These are phyloP conservation scores for Teleopsis dalmanni DNA, from an alignment of 1,140 invertebrate species.

Conservation along the genomic window DNA sequence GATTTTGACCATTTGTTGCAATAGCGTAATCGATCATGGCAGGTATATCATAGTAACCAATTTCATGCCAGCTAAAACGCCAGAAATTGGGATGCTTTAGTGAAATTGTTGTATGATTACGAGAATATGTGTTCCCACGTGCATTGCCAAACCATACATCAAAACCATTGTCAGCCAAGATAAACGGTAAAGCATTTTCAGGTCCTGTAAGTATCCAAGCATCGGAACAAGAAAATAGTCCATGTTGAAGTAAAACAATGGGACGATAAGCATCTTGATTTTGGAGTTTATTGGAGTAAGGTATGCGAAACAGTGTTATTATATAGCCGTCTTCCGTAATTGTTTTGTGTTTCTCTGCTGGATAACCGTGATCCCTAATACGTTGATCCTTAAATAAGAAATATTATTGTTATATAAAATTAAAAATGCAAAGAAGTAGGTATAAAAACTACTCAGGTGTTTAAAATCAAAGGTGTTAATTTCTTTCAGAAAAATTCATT, in stretches of 20 bases:
- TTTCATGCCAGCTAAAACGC: conserved; percentile 58
- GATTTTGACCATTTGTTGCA: conserved; percentile 41
- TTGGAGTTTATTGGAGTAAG: conserved; percentile 8
- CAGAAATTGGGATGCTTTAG: conserved; percentile 50
- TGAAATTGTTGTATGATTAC: conserved; percentile 47
- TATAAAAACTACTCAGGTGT: not conserved
- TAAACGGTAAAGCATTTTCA: conserved; percentile 49
- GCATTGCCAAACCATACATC: conserved; percentile 65
- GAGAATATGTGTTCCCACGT: conserved; percentile 55
- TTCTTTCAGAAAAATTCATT: no score
- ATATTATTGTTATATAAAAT: not conserved
- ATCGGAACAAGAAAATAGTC: conserved; percentile 58
- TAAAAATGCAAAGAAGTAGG: not conserved
- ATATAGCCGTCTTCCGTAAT: conserved; percentile 48
- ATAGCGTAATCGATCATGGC: conserved; percentile 63
- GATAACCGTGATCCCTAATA: conserved; percentile 47
- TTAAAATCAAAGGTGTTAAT: not conserved
- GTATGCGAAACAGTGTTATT: conserved; percentile 47
- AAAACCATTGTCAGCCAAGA: conserved; percentile 57
- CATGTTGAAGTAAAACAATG: conserved; percentile 53
- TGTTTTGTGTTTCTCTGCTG: conserved; percentile 45
- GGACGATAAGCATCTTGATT: not conserved
- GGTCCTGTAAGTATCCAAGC: conserved; percentile 60
- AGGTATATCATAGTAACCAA: conserved; percentile 60
- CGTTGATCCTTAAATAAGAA: conserved; percentile 32